Evolutionary conservation across 1,140 invertebrate genomes (phyloP), one percentile per base, ranked within the genome.

Genomic region (Leptinotarsa undecemlineata): DNA sequence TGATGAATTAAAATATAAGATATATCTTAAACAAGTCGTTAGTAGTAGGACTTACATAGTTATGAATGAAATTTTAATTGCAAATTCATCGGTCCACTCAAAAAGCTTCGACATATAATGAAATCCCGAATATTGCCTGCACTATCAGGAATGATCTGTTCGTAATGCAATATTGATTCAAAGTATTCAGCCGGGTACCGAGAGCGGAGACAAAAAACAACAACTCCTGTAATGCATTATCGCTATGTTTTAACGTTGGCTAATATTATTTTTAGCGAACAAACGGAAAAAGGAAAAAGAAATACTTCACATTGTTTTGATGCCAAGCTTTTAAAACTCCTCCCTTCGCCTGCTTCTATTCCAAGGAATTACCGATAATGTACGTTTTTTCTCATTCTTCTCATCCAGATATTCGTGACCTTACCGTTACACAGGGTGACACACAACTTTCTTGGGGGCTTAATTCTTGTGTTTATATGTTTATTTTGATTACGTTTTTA

Each of bases 111-210:
- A 3, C 33, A 42, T 42, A 2, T 42, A 11, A 8, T 0, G 3
- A 42, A 42, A 42, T 42, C 33, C 33, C 33, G 3, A 42, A 42
- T 11, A 42, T 42, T 42, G 33, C 33, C 51, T 19, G n/a, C 15
- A 19, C 51, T 57, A 57, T 64, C 4, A 64, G 20, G 23, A 72
- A 47, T 63, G 72, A 75, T 78, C 73, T 68, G 71, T 26, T 68
- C 51, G 81, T 80, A 82, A 82, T 82, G 79, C 79, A 82, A 82
- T 82, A 82, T 82, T 82, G 81, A 82, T 82, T 81, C 78, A 81
- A 82, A 79, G 81, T 81, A 82, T 82, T 77, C 79, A 74, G 77
- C 76, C 74, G 60, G 70, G 68, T 73, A 71, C 75, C 63, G 68
- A 71, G 77, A 76, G 68, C 70, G 67, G 74, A 79, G 75, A 76